Evolutionary conservation across 2,113 vertebrate genomes (phyloP), one percentile per base, ranked within the genome.

Genomic region (Corythornis madagascariensis): DNA sequence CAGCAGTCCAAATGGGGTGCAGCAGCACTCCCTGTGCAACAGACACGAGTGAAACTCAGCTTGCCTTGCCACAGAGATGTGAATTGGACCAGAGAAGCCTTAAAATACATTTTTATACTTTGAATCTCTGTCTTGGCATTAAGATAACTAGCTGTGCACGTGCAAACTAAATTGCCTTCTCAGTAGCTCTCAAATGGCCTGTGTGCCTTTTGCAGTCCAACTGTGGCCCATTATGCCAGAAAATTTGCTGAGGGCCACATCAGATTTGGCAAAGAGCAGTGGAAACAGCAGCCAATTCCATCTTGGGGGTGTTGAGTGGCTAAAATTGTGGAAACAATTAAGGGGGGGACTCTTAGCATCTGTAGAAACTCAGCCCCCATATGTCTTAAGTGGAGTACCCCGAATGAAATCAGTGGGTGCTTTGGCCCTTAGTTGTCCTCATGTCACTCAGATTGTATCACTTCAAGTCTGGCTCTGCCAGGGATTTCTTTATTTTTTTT

Each of bases 21-120:
- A 26, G 63, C 38, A 1, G 63, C 38, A 1, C 31, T 80, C 38
- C 28, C 38, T 2, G 0, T 11, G 0, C 0, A 0, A 7, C n/a
- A 40, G 4, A 4, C 1, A 0, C 13, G 8, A n/a, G 3, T 0
- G 8, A 29, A 59, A 20, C 15, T 10, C 40, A 4, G 20, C 50
- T 85, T 11, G 53, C 52, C 16, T 13, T 4, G 1, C 47, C 60
- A 38, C 61, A 50, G 4, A 7, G 38, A 3, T 80, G 38, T 57
- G 56, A 66, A 12, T 5, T 45, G 40, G 28, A 74, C 25, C 15
- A 26, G 55, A 33, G 38, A 52, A 71, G 16, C 65, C 24, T 63
- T 71, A 65, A 70, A 61, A 50, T 33, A 11, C 1, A 6, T 50
- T 70, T 83, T 83, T 53, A 19, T 53, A 21, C 38, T 65, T 56